Evolutionary conservation across 2,797 vertebrate genomes (phyloP).

Genomic region (Mormyrops boulengeri): DNA sequence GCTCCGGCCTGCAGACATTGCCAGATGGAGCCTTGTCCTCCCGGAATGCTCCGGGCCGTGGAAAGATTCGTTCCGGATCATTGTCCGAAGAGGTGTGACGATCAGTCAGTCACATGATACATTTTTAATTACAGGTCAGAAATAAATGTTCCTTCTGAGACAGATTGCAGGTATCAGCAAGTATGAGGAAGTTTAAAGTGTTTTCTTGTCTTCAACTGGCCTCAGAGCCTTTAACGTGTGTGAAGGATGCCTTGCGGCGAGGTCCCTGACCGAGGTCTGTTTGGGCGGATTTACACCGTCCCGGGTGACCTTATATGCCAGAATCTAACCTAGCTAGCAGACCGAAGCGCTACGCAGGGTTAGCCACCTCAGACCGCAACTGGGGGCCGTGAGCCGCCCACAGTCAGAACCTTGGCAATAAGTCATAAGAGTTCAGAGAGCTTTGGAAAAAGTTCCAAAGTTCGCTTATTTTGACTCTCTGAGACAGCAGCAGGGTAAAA

Average conservation of each 20-base stretch:
- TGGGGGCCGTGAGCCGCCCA: not conserved
- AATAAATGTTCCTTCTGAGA: not conserved
- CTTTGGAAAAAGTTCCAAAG: not conserved
- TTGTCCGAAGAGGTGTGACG: not conserved
- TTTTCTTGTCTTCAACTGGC: not conserved
- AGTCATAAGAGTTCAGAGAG: not conserved
- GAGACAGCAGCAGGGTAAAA: not conserved
- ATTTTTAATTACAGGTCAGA: conserved; percentile 1
- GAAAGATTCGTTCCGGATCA: not conserved
- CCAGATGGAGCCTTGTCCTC: not conserved
- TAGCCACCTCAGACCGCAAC: not conserved
- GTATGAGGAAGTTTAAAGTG: not conserved
- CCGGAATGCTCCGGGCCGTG: not conserved
- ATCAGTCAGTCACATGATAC: not conserved
- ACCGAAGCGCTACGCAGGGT: not conserved
- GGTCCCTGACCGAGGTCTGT: not conserved
- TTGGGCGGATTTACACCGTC: not conserved
- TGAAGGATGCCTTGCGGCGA: not conserved
- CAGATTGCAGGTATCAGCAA: not conserved
- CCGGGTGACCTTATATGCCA: not conserved
- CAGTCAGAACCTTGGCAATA: not conserved
- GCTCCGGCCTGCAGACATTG: not conserved
- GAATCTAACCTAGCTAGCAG: not conserved
- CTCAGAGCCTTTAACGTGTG: not conserved
- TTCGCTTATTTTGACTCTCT: not conserved